Percentiles rank a stretch among this genome's conserved stretches.
phyloP scores from a whole-genome alignment of 2,888 invertebrate genomes.

The Carterocephalus palaemon region DNA sequence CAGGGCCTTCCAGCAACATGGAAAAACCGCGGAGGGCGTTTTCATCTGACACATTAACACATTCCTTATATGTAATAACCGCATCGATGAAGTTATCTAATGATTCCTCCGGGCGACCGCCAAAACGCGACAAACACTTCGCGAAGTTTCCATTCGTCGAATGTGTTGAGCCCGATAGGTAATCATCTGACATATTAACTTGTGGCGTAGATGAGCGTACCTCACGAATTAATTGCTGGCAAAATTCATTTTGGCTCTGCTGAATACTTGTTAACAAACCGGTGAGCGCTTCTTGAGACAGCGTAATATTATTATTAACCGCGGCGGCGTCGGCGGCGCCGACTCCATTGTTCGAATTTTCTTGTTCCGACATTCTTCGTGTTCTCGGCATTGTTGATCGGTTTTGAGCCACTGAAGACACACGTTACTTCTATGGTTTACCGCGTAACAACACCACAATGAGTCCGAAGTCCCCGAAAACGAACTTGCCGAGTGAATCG shows the following conservation, averaged over 20 bases:
- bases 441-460: no score
- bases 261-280: background rate
- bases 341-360: background rate
- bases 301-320: constrained; percentile 1
- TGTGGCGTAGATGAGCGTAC: background rate
- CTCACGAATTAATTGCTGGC: background rate
- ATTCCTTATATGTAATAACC: background rate
- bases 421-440: no score
- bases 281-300: background rate
- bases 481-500: no score
- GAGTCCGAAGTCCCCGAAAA: no score
- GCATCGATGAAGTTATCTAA: background rate
- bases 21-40: background rate
- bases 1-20: background rate
- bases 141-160: background rate
- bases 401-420: no score
- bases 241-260: background rate
- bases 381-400: no score
- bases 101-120: background rate
- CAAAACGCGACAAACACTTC: constrained; percentile 3
- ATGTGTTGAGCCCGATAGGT: background rate
- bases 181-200: background rate
- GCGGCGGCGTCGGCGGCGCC: background rate
- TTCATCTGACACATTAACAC: background rate
- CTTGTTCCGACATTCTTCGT: no score